Conservation (phyloP, 2,113 vertebrate genomes). For the Benitochromis conjunctus region DNA sequence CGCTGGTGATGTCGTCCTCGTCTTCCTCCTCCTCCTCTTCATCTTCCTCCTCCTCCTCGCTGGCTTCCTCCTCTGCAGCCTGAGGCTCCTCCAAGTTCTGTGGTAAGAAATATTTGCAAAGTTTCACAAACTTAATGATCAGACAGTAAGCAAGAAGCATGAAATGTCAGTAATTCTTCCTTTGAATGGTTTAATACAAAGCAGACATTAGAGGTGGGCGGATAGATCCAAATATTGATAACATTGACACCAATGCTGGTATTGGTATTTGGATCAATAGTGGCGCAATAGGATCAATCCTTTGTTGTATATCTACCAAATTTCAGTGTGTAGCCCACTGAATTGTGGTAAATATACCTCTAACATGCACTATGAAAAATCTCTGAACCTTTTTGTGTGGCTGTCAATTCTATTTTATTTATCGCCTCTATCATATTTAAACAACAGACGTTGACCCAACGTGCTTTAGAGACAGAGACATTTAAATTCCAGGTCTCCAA, state of each 20-base stretch:
- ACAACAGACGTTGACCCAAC: no score
- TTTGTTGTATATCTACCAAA: background rate
- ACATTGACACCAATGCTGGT: background rate
- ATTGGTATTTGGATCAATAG: background rate
- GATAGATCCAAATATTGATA: background rate
- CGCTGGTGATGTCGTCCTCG: constrained; percentile 84
- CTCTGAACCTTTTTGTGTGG: no score
- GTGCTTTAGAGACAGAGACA: no score
- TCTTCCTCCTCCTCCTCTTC: constrained; percentile 83
- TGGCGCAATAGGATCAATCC: background rate
- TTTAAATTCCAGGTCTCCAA: no score
- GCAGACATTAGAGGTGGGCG: background rate
- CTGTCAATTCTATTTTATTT: no score
- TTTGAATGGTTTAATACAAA: background rate
- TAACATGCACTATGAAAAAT: no score
- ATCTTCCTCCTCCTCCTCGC: constrained; percentile 81
- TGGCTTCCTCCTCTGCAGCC: constrained; percentile 75
- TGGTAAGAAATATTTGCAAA: background rate
- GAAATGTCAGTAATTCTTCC: background rate
- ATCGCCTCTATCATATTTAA: no score
- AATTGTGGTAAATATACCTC: no score
- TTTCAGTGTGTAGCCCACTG: background rate
- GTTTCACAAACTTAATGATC: background rate
- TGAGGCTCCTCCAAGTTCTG: constrained; percentile 83
- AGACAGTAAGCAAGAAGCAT: background rate